Evolutionary conservation across 2,888 invertebrate genomes (phyloP), one percentile per base, ranked within the genome.

Genomic region (Troilus luridus): DNA sequence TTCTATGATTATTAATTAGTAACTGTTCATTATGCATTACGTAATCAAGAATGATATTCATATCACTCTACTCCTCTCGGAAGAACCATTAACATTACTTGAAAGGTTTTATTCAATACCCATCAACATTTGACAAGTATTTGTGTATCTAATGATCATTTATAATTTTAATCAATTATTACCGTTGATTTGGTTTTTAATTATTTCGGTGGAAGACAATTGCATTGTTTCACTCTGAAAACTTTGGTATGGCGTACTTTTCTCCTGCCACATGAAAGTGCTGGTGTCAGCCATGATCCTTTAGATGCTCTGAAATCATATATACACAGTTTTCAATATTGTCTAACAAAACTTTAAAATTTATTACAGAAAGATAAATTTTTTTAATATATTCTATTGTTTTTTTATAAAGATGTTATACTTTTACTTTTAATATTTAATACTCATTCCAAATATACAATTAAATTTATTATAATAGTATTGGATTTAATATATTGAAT

Each of bases 231-330:
- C 12, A 85, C 85, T 58, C 85, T 85, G 56, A 85, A 85, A 56
- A 85, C 56, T 85, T 85, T 85, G n/a, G 85, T 85, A 6, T 14
- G 85, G n/a, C 85, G 85, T n/a, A 85, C 85, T 85, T 85, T 56
- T 85, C n/a, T 85, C 24, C 85, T 85, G 54, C 85, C 85, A n/a
- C 85, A 85, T n/a, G 85, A 21, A 85, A 85, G 85, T 56, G 85
- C 85, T 85, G 85, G 85, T 85, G 85, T 85, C 56, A 85, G 41
- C 85, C 85, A 85, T 56, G 85, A 56, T n/a, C 85, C 85, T 12
- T 85, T 85, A 21, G 85, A 85, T 85, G 85, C 85, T 41, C 85
- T 85, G 85, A 21, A 56, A 81, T 1, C 24, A 81, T 19, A 54
- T 8, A 17, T 54, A 21, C 19, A 2, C 19, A 8, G 19, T 17